A percentile compares a stretch with the other conserved stretches of the same genome.
Evolutionary conservation across 92 coral and sea anemone species (phyloP).

Genomic region (Paragorgia papillata): DNA sequence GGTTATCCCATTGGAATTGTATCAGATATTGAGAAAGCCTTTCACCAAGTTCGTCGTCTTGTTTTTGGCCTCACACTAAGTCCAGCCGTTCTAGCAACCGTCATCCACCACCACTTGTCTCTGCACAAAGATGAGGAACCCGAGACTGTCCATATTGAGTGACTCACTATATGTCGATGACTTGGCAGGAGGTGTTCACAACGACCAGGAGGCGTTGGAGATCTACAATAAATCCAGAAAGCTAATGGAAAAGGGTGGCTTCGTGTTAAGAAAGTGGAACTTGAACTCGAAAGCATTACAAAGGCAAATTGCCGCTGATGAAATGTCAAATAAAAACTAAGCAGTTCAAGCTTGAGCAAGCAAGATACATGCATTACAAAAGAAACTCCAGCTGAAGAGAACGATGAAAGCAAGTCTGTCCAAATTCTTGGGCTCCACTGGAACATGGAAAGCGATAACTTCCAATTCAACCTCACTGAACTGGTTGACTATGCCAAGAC

Average conservation of each 20-base stretch:
- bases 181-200: slow-evolving; percentile 12
- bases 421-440: slow-evolving; percentile 37
- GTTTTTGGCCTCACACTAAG: slow-evolving; percentile 19
- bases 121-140: neutral
- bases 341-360: neutral
- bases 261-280: slow-evolving; percentile 64
- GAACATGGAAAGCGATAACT: slow-evolving; percentile 37
- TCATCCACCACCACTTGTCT: slow-evolving; percentile 14
- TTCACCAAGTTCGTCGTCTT: slow-evolving; percentile 24
- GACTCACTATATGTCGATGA: slow-evolving; percentile 23
- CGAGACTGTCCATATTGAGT: neutral
- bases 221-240: slow-evolving; percentile 34
- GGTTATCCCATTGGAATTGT: slow-evolving; percentile 40
- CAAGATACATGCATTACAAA: neutral
- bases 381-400: slow-evolving; percentile 30
- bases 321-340: neutral
- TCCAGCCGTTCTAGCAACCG: slow-evolving; percentile 14
- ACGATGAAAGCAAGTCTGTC: slow-evolving; percentile 51
- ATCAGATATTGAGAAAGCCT: slow-evolving; percentile 10
- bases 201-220: too few relatives aligned
- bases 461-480: slow-evolving; percentile 42
- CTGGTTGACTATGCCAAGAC: slow-evolving; percentile 20
- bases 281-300: slow-evolving; percentile 49
- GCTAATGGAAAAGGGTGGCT: slow-evolving; percentile 56
- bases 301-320: slow-evolving; percentile 38